Base-by-base conservation (phyloP, 2,888 invertebrate species). In the Phengaris arion region DNA sequence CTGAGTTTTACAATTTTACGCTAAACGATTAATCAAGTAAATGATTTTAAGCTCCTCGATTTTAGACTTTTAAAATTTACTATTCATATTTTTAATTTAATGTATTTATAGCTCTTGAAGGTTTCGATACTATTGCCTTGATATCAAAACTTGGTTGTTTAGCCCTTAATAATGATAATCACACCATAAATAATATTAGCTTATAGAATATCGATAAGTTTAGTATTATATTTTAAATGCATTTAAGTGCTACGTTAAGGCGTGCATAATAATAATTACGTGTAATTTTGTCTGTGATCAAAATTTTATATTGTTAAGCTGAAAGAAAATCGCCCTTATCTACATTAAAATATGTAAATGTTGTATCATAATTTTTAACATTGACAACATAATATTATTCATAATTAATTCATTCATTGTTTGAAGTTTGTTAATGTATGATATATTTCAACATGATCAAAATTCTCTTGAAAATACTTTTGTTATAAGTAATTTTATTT, bases 201-300 rank as follows among this genome's bases (percentile, higher is more conserved):
- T 51, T 90, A 86, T 87, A 89, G 86, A 85, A 83, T 91, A 89
- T 87, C 81, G 80, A 87, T 90, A 90, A 90, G 86, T 89, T 90
- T 88, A 89, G 89, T 89, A 87, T 91, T 90, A 91, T 90, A 91
- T 87, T 89, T 88, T 85, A 87, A 88, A 84, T 87, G 86, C 85
- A 87, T 87, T 85, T 82, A 87, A 74, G 78, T 89, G 91, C 89
- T 87, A 86, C 86, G 83, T 85, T 86, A 86, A 85, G 81, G 89
- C 87, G 88, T 88, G 85, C 85, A 87, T 88, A 85, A 87, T 90
- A 87, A 87, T 88, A 87, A 89, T 80, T 80, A 81, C 81, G 82
- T 90, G 91, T 92, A 91, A 92, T 92, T 92, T 91, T 92, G 89
- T 92, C 92, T 93, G 93, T 93, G 93, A 93, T 93, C 91, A 84